Evolutionary conservation across 2,888 invertebrate species (phyloP).

Genomic region (Trypoxylon attenuatum): DNA sequence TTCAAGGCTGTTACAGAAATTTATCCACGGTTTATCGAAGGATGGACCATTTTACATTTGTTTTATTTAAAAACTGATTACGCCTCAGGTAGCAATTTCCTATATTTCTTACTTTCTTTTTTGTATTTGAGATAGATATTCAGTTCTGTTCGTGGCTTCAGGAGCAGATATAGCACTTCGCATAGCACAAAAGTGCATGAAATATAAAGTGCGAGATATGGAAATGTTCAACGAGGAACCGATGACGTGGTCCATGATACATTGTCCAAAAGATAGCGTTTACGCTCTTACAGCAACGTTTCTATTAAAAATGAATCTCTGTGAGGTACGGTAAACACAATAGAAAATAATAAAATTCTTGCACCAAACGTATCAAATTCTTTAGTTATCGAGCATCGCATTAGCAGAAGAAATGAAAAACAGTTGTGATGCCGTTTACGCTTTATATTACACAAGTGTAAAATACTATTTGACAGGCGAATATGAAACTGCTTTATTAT

Average conservation of each 20-base stretch:
- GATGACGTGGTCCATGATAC: slow-evolving; percentile 58
- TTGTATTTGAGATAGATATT: background rate
- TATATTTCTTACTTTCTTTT: background rate
- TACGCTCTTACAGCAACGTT: slow-evolving; percentile 50
- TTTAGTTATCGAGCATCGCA: slow-evolving; percentile 60
- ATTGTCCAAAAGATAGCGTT: slow-evolving; percentile 45
- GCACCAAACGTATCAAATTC: no score
- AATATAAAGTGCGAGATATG: slow-evolving; percentile 39
- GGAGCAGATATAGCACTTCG: slow-evolving; percentile 58
- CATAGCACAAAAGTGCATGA: slow-evolving; percentile 58
- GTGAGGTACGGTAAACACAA: slow-evolving; percentile 47
- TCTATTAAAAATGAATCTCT: slow-evolving; percentile 58
- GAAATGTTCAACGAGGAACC: slow-evolving; percentile 42
- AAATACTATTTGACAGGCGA: slow-evolving; percentile 55
- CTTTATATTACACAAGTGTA: slow-evolving; percentile 61
- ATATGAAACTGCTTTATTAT: slow-evolving; percentile 55
- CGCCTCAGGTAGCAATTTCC: slow-evolving; percentile 49
- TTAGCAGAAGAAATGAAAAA: slow-evolving; percentile 56
- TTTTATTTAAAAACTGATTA: slow-evolving; percentile 60
- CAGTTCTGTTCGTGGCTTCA: slow-evolving; percentile 12
- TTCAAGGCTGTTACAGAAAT: slow-evolving; percentile 52
- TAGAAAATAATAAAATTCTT: no score
- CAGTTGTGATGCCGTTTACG: slow-evolving; percentile 42
- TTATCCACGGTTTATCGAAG: slow-evolving; percentile 61
- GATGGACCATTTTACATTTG: slow-evolving; percentile 61